These are phyloP conservation scores for Carcina quercana DNA, from an alignment of 2,888 invertebrate genomes.

Conservation along the genomic window DNA sequence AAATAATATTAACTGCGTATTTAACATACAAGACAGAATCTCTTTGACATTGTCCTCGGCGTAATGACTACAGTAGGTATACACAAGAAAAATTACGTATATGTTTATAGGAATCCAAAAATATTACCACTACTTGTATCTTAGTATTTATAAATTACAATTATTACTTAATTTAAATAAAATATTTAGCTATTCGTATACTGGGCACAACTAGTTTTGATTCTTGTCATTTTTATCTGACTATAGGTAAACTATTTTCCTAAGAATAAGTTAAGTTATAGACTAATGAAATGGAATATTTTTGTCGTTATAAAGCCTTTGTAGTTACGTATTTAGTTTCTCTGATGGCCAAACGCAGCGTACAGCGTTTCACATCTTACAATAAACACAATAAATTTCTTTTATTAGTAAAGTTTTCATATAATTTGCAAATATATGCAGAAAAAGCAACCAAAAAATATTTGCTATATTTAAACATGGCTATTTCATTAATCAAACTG, in stretches of 20 bases:
- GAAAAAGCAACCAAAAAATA: too few species aligned
- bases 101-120: slow-evolving; percentile 75
- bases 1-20: too few species aligned
- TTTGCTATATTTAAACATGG: too few species aligned
- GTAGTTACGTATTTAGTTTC: slow-evolving; percentile 65
- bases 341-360: too few species aligned
- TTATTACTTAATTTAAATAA: slow-evolving; percentile 53
- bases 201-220: slow-evolving; percentile 75
- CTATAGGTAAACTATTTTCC: slow-evolving; percentile 68
- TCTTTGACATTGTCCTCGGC: slow-evolving; percentile 40
- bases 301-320: slow-evolving; percentile 68
- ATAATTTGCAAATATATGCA: too few species aligned
- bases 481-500: too few species aligned
- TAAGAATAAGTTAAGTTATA: slow-evolving; percentile 71
- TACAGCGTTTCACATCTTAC: too few species aligned
- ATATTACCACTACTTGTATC: slow-evolving; percentile 72
- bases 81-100: slow-evolving; percentile 66
- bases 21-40: slow-evolving; percentile 54
- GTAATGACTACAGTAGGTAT: slow-evolving; percentile 31
- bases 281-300: slow-evolving; percentile 72
- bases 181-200: slow-evolving; percentile 66
- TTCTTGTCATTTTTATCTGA: slow-evolving; percentile 71
- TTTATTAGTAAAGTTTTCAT: too few species aligned
- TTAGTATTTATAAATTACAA: slow-evolving; percentile 72
- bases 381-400: too few species aligned